A percentile compares a stretch with the other conserved stretches of the same genome.
Conservation (phyloP, 2,797 vertebrate genomes). For the Picus viridis region DNA sequence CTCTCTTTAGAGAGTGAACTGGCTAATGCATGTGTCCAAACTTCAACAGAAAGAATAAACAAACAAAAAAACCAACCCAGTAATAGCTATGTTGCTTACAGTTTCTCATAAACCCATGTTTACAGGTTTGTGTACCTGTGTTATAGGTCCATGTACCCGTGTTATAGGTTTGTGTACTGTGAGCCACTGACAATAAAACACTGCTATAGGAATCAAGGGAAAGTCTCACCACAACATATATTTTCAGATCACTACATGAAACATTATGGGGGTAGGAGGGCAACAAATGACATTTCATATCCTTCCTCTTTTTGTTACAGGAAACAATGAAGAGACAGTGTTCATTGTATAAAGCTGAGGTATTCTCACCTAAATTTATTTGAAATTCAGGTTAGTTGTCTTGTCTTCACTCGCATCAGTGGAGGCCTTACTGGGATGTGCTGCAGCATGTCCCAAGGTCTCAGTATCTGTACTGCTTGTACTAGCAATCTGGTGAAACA, state of each 20-base stretch:
- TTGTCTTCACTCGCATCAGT: neutral
- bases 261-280: fast-evolving
- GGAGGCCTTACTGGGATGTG: neutral
- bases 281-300: neutral
- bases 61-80: neutral
- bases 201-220: neutral
- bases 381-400: neutral
- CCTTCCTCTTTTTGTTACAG: neutral
- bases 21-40: neutral
- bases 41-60: neutral
- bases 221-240: neutral
- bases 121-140: too few relatives aligned
- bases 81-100: too few relatives aligned
- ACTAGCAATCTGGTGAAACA: neutral
- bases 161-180: neutral
- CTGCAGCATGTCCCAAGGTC: neutral
- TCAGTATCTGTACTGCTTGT: neutral
- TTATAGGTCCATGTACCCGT: too few relatives aligned
- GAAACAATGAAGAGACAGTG: neutral
- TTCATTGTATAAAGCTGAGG: neutral
- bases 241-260: neutral
- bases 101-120: too few relatives aligned
- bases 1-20: neutral
- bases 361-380: neutral
- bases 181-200: neutral